Evolutionary conservation across 2,888 invertebrate genomes (phyloP), one percentile per base, ranked within the genome.

Genomic region (Mesorhabditis belari): DNA sequence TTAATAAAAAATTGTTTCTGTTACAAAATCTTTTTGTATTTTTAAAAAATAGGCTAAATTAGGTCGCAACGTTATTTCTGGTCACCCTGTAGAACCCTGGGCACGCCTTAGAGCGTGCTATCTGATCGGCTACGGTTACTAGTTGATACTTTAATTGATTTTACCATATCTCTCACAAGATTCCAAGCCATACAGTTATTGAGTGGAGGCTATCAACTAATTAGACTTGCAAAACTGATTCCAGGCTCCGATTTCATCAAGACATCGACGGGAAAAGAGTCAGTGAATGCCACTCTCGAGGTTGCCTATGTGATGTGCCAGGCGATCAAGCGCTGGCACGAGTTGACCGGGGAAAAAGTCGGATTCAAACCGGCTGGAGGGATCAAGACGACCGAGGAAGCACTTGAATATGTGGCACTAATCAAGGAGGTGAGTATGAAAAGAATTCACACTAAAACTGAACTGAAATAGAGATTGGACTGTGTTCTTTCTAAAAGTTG

Each of bases 321-420:
- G 77, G 96, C 95, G 25, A 95, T 99, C 67, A 85, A 88, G 65
- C 54, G 68, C 17, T 74, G 69, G 67, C 51, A 69, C 55, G 83
- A 86, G 5, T 83, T 84, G 76, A 90, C 90, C 29, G 88, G 89
- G 19, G 84, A 77, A 61, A 83, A 83, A 81, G 88, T 96, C 66
- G 98, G 98, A 2, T 86, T 99, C 62, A 99, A 99, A 83, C 94
- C 98, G 23, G 98, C 98, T 23, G 98, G 98, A 19, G 98, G 98
- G 6, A 90, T 98, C 53, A 87, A 89, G 67, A 90, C 90, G 0
- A 86, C 88, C 0, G 85, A 86, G 54, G 93, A 96, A 81, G 90
- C 92, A 0, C 85, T 94, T 28, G 85, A 87, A 63, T 98, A 93
- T 92, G 84, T 93, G 74, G 86, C 88, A 4, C 83, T 98, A 63